Conservation (phyloP, 2,113 vertebrate genomes). For the Corynorhinus townsendii region DNA sequence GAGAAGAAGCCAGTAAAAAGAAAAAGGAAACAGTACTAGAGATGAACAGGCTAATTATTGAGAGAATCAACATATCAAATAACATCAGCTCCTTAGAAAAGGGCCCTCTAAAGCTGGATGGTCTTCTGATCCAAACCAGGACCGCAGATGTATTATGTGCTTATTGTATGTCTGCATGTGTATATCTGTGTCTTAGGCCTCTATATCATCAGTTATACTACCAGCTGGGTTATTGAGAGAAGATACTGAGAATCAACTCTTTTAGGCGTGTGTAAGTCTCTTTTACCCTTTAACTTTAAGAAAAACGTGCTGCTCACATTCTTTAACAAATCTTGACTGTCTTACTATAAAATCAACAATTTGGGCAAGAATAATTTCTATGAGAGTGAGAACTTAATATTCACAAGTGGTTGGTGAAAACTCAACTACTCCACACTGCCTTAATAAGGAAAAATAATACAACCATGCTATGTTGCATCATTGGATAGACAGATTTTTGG, state of each 20-base stretch:
- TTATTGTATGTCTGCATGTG: background rate
- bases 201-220: background rate
- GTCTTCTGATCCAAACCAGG: background rate
- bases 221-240: background rate
- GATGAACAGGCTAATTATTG: background rate
- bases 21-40: background rate
- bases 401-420: background rate
- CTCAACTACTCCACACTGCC: background rate
- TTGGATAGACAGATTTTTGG: background rate
- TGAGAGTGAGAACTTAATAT: slow-evolving; percentile 10
- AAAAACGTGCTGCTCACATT: background rate
- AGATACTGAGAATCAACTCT: background rate
- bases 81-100: background rate
- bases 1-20: background rate
- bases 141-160: background rate
- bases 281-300: background rate
- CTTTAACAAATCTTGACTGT: background rate
- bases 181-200: background rate
- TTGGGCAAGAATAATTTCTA: background rate
- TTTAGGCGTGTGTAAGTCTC: background rate
- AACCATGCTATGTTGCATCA: background rate
- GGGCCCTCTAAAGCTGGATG: background rate
- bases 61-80: background rate
- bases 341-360: slow-evolving; percentile 1
- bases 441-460: background rate